A percentile compares a stretch with the other conserved stretches of the same genome.
phyloP scores from a whole-genome alignment of 2,888 invertebrate genomes.

The Drosophila longiperda region DNA sequence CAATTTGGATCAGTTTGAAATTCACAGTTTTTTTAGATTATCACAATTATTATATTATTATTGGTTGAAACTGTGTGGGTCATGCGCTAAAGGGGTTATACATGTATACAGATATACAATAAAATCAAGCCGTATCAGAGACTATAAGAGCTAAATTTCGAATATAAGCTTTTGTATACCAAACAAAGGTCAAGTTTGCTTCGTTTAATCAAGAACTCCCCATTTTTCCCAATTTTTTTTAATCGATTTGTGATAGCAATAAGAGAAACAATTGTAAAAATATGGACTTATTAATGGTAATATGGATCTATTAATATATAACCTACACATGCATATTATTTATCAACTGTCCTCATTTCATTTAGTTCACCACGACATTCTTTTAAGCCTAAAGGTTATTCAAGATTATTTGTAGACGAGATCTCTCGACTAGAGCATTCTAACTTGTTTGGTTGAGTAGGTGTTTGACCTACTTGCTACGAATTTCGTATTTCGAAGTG shows the following conservation, averaged over 20 bases:
- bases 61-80: background rate
- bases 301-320: background rate
- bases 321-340: background rate
- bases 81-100: background rate
- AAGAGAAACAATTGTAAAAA: background rate
- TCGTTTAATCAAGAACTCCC: background rate
- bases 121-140: background rate
- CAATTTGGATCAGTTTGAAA: background rate
- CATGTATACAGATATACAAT: background rate
- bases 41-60: background rate
- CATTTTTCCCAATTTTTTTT: background rate
- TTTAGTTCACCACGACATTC: background rate
- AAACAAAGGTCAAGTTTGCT: background rate
- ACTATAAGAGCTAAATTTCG: background rate
- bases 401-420: background rate
- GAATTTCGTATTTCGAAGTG: background rate
- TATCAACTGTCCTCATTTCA: background rate
- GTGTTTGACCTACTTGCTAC: background rate
- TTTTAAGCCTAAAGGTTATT: background rate
- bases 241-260: background rate
- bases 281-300: background rate
- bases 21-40: background rate
- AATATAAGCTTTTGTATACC: background rate
- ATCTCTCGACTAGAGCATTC: background rate
- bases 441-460: background rate